Conservation (phyloP, 2,888 invertebrate genomes). For the Pycnomerus fuliginosus region DNA sequence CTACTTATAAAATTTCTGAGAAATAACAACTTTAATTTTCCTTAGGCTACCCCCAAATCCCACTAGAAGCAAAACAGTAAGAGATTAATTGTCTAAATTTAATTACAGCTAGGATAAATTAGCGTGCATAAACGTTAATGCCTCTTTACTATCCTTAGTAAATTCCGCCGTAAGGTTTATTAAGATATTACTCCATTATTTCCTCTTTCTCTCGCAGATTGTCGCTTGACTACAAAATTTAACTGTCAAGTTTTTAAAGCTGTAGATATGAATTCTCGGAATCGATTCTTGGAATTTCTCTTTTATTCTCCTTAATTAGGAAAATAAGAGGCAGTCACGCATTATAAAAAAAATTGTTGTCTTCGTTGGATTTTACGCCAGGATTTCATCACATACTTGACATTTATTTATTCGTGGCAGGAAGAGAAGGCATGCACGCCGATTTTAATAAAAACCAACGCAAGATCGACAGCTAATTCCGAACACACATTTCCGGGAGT, state of each 20-base stretch:
- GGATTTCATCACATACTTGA: too few relatives aligned
- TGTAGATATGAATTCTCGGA: background rate
- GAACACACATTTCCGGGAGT: too few relatives aligned
- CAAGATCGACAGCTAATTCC: too few relatives aligned
- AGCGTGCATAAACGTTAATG: slow-evolving; percentile 6
- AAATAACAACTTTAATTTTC: too few relatives aligned
- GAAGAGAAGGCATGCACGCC: too few relatives aligned
- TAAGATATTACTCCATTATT: background rate
- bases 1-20: too few relatives aligned
- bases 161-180: slow-evolving; percentile 2
- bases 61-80: too few relatives aligned
- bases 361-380: too few relatives aligned
- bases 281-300: background rate
- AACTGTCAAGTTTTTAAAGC: background rate
- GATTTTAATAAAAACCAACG: too few relatives aligned
- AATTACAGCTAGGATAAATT: background rate
- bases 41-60: too few relatives aligned
- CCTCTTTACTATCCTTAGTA: slow-evolving; percentile 3
- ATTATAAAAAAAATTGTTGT: too few relatives aligned
- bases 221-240: background rate
- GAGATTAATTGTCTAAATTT: background rate
- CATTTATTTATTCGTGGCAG: too few relatives aligned
- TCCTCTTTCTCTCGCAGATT: background rate
- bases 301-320: slow-evolving; percentile 9
- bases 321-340: slow-evolving; percentile 11